Percentiles rank a stretch among this genome's conserved stretches.
These are phyloP conservation scores for Microcebus jonahi DNA, from an alignment of 2,113 vertebrate species.

Conservation along the genomic window DNA sequence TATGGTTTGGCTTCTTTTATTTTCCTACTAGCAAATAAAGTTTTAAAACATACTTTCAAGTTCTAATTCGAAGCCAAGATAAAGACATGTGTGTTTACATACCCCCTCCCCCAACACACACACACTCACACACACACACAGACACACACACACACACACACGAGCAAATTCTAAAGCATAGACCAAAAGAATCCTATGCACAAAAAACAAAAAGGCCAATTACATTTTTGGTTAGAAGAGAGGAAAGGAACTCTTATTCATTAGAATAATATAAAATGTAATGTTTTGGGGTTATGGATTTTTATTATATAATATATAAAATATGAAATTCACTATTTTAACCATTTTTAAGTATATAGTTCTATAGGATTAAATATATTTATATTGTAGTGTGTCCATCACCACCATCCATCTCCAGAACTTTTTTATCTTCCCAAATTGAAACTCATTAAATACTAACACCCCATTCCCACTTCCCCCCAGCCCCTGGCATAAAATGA, in stretches of 20 bases:
- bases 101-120: not conserved
- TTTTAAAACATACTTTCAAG: conserved; percentile 54
- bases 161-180: not conserved
- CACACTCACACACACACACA: not conserved
- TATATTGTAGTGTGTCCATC: not conserved
- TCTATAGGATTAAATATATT: not conserved
- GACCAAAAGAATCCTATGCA: not conserved
- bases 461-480: not conserved
- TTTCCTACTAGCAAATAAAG: conserved; percentile 48
- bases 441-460: conserved; percentile 25
- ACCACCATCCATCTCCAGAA: not conserved
- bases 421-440: conserved; percentile 3
- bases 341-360: not conserved
- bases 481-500: not conserved
- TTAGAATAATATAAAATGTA: conserved; percentile 29
- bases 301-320: not conserved
- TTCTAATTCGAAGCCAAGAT: conserved; percentile 55
- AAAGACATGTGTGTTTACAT: conserved; percentile 36
- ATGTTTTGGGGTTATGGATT: not conserved
- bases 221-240: not conserved
- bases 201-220: conserved; percentile 35
- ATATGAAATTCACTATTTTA: conserved; percentile 37
- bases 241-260: not conserved
- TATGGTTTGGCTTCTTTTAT: conserved; percentile 50
- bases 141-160: not conserved